phyloP scores from a whole-genome alignment of 2,113 vertebrate genomes.

The Pao palembangensis region DNA sequence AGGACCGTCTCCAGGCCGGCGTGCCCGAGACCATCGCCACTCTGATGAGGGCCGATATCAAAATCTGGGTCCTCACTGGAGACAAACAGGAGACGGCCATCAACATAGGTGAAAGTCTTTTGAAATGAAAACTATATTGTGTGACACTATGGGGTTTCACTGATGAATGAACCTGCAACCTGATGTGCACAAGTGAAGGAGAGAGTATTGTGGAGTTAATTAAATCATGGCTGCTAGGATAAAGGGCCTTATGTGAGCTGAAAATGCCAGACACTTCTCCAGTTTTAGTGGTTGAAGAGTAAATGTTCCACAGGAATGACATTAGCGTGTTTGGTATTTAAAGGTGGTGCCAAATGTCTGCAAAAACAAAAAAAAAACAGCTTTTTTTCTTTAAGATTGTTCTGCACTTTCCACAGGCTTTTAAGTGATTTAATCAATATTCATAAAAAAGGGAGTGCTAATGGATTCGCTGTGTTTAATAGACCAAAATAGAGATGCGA shows the following conservation, averaged over 20 bases:
- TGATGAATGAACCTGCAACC: neutral
- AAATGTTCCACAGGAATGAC: conserved; percentile 9
- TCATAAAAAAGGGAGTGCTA: neutral
- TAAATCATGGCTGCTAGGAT: conserved; percentile 25
- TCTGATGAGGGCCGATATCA: conserved; percentile 90
- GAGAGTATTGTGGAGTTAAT: conserved; percentile 30
- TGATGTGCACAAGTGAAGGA: neutral
- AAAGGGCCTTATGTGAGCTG: conserved; percentile 11
- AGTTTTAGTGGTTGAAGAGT: neutral
- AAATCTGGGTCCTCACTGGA: conserved; percentile 96
- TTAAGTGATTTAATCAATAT: neutral
- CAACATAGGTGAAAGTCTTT: conserved; percentile 83
- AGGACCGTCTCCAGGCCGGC: conserved; percentile 92
- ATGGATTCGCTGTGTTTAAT: neutral
- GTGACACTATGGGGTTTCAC: no score
- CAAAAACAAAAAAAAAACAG: conserved; percentile 15
- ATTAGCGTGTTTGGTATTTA: neutral
- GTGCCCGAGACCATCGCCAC: conserved; percentile 95
- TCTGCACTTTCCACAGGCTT: neutral
- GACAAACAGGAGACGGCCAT: conserved; percentile 97
- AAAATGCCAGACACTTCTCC: conserved; percentile 35
- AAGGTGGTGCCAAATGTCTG: conserved; percentile 18
- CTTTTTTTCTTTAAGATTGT: neutral
- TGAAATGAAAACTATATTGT: neutral
- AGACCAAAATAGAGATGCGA: neutral